Base-by-base conservation (phyloP, 2,888 invertebrate genomes). In the Hybos culiciformis region DNA sequence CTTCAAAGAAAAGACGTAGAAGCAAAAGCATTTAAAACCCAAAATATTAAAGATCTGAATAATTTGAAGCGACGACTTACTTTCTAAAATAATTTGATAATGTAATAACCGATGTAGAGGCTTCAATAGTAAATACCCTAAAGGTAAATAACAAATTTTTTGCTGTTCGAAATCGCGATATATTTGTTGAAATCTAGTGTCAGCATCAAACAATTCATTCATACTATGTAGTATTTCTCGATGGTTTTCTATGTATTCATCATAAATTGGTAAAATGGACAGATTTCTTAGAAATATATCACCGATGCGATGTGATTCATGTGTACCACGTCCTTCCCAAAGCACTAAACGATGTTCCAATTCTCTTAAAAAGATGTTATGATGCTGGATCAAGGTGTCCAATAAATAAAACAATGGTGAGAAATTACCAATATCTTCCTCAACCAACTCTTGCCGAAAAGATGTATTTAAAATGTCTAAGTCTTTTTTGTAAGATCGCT, bases 401-500 rank as follows among this genome's bases (percentile, higher is more conserved):
- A 93, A 71, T 41, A 88, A 82, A 46, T 69, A 56, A 63, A 74
- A 51, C 58, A 72, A 49, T 58, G 71, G 52, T 67, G 75, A 57
- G 62, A 63, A 41, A 61, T 68, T 52, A 51, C 66, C 68, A 32
- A 71, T 69, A 34, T 74, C 70, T 50, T 77, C 77, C 42, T 72
- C 69, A 21, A 72, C 71, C 19, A 81, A 65, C 57, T 83, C 80
- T 54, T 83, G 80, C 39, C 81, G 72, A 54, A 85, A 80, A 74
- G 80, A 81, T 60, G 83, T 75, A 61, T 87, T 87, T 48, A 94
- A 75, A 33, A 94, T 84, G 62, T 93, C 92, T 53, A 96, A 69
- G 62, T 96, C 94, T 57, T 91, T 85, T 59, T 88, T 88, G 65
- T 93, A 94, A 0, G 94, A 94, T 52, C 93, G 72, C 62, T 96